These are phyloP conservation scores for Tapera naevia DNA, from an alignment of 2,797 vertebrate genomes.

Conservation along the genomic window DNA sequence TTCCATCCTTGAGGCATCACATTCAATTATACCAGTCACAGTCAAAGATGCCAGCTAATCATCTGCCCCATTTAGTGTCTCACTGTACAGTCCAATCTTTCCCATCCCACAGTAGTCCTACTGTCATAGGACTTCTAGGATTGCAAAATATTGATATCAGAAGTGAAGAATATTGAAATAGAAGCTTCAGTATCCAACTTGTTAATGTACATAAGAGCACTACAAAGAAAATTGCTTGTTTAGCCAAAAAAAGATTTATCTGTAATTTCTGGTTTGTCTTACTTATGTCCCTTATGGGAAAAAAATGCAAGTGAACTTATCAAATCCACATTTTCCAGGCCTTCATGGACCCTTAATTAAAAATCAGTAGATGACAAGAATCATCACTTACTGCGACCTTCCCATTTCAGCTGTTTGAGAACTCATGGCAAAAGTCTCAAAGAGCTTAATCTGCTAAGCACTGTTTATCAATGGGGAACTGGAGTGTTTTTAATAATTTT, in stretches of 20 bases:
- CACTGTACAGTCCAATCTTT: background rate
- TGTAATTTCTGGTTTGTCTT: background rate
- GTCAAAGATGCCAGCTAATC: background rate
- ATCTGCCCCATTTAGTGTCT: background rate
- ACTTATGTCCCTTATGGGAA: background rate
- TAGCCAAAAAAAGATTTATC: background rate
- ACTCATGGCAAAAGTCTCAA: rapidly evolving
- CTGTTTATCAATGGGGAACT: background rate
- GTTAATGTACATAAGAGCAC: background rate
- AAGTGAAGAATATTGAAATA: background rate
- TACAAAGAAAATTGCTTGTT: background rate
- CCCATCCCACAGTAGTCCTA: background rate
- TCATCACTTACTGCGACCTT: background rate
- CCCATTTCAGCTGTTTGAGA: background rate
- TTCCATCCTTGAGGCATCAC: background rate
- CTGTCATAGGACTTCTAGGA: background rate
- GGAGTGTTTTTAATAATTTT: background rate
- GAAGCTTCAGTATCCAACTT: background rate
- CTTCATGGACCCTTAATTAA: background rate
- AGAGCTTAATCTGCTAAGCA: background rate
- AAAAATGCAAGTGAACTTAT: background rate
- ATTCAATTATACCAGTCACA: background rate
- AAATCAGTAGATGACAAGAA: background rate
- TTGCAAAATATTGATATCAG: background rate
- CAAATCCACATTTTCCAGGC: background rate